Evolutionary conservation across 64 coral and sea anemone species (phyloP), one percentile per base, ranked within the genome.

Genomic region (Pocillopora damicornis): DNA sequence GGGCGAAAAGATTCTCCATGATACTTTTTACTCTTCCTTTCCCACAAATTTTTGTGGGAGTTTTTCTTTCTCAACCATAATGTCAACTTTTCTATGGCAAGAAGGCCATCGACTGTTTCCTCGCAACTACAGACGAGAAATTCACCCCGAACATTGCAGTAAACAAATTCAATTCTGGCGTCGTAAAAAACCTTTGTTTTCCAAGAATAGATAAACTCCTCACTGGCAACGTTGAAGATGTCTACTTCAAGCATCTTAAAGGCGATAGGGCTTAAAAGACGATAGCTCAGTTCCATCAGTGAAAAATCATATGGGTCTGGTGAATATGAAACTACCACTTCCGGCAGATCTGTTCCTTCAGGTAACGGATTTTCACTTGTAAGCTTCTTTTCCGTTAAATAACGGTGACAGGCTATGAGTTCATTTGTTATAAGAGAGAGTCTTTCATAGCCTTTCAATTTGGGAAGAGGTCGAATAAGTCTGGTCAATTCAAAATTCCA

Each of bases 401-500:
- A 4, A 20, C 20, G 15, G 63, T n/a, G 18, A 20, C 66, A 71
- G 10, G 36, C 64, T 71, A 84, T 69, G 1, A 84, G 63, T 11
- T 12, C 35, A 25, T 56, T 12, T 57, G 81, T 69, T 51, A 71
- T 25, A n/a, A 11, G 63, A 23, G 57, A 20, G 20, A 84, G 16
- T 9, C 13, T 5, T 56, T 67, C 63, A 11, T 11, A 15, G 9
- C 37, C 22, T 0, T 0, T 71, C 5, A 84, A 42, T 56, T 69
- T 71, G 37, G 37, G 1, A 84, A 71, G 7, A 51, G 10, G 5
- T 25, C 63, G 81, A 23, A 84, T 84, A 4, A 0, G n/a, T 38
- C 57, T 13, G 12, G 63, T 22, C 14, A 84, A 64, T 4, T 84
- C 81, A 71, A 84, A 84, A 71, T 84, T 71, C 63, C 63, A 71